phyloP scores from a whole-genome alignment of 1,140 invertebrate genomes.

The Acyrthosiphon pisum region DNA sequence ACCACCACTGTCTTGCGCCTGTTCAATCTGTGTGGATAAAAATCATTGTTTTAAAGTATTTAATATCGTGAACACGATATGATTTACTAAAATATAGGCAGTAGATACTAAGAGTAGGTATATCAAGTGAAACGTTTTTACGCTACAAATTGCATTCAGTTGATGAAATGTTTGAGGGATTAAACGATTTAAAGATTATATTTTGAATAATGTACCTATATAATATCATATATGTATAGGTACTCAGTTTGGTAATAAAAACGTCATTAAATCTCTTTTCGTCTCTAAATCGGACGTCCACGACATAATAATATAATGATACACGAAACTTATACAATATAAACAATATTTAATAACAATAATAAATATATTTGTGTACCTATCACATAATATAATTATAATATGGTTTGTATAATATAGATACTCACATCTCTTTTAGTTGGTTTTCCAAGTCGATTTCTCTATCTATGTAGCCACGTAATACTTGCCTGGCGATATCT shows the following conservation, averaged over 20 bases:
- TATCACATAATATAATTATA: background rate
- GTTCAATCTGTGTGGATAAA: background rate
- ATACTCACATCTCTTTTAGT: constrained; percentile 41
- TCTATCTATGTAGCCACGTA: background rate
- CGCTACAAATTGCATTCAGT: background rate
- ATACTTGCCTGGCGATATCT: background rate
- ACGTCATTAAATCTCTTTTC: background rate
- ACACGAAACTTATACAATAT: background rate
- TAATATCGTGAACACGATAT: background rate
- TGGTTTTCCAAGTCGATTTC: constrained; percentile 37
- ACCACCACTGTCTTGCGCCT: background rate
- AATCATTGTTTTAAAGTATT: background rate
- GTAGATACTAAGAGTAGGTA: background rate
- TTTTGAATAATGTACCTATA: background rate
- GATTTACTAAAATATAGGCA: background rate
- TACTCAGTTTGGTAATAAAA: background rate
- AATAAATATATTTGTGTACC: background rate
- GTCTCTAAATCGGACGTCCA: background rate
- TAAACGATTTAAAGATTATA: background rate
- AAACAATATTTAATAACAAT: background rate
- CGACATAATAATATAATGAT: background rate
- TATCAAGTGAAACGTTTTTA: background rate
- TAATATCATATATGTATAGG: too few relatives aligned
- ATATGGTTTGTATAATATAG: background rate
- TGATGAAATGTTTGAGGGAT: background rate